These are phyloP conservation scores for Hylaeus anthracinus DNA, from an alignment of 1,140 invertebrate genomes.

Conservation along the genomic window DNA sequence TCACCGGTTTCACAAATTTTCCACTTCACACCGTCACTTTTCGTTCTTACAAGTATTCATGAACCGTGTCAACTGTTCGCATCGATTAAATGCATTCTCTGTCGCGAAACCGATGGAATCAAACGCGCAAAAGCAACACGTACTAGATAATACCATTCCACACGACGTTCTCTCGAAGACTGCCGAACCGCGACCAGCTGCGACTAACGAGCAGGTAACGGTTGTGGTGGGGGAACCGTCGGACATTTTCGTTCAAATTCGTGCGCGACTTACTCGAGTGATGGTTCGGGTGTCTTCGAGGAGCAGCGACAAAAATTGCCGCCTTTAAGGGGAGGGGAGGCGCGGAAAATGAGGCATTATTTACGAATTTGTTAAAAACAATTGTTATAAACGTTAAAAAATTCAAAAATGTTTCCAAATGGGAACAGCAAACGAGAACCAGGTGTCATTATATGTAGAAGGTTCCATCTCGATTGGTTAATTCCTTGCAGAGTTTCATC, in stretches of 20 bases:
- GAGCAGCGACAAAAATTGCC: not conserved
- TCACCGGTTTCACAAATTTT: not conserved
- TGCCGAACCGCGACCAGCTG: slow-evolving; percentile 10
- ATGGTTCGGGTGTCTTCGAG: not conserved
- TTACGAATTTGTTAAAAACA: too few species aligned
- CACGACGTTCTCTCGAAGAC: slow-evolving; percentile 7
- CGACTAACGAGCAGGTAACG: slow-evolving; percentile 56
- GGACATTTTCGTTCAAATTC: slow-evolving; percentile 26
- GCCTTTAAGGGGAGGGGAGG: not conserved
- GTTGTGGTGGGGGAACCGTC: slow-evolving; percentile 60
- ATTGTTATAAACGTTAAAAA: too few species aligned
- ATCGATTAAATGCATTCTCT: not conserved
- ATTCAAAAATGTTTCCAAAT: too few species aligned
- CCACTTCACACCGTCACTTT: slow-evolving; percentile 13
- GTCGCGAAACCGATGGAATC: not conserved
- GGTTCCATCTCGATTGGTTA: too few species aligned
- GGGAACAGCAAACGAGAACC: too few species aligned
- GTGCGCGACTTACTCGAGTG: not conserved
- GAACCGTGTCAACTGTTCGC: not conserved
- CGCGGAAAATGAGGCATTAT: too few species aligned
- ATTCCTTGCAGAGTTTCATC: too few species aligned
- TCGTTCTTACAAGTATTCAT: not conserved
- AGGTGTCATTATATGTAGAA: too few species aligned
- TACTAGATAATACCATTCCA: not conserved
- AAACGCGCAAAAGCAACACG: not conserved